Evolutionary conservation across 2,797 vertebrate genomes (phyloP).

Genomic region (Tadarida brasiliensis): DNA sequence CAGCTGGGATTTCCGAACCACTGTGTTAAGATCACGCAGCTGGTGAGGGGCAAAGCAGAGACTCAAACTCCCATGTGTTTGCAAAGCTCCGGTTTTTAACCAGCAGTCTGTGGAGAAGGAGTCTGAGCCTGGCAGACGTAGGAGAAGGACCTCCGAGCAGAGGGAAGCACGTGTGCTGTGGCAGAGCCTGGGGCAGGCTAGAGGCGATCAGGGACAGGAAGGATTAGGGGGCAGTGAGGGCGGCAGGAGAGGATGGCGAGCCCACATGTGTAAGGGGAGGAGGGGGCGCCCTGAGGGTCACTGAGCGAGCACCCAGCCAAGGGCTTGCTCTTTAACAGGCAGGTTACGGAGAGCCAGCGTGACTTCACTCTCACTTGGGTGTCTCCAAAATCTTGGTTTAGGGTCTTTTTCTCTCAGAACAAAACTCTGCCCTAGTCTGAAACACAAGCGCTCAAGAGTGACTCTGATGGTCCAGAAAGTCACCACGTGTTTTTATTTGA

Average conservation of each 20-base stretch:
- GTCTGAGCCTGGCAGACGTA: background rate
- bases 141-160: background rate
- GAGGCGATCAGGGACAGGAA: background rate
- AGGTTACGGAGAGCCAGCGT: background rate
- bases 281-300: background rate
- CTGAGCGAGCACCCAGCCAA: background rate
- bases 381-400: background rate
- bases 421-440: background rate
- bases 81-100: background rate
- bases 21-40: background rate
- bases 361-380: background rate
- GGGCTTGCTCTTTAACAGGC: background rate
- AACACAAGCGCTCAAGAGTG: background rate
- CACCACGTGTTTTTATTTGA: background rate
- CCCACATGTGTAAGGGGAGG: fast-evolving
- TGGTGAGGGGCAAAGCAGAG: background rate
- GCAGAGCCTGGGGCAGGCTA: background rate
- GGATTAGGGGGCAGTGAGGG: fast-evolving
- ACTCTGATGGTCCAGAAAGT: background rate
- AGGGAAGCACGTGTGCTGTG: fast-evolving
- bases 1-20: background rate
- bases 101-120: background rate
- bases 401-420: background rate
- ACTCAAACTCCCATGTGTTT: background rate
- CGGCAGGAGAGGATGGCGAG: background rate